phyloP scores from a whole-genome alignment of 2,113 vertebrate species.

The Mormyrus iriodes region DNA sequence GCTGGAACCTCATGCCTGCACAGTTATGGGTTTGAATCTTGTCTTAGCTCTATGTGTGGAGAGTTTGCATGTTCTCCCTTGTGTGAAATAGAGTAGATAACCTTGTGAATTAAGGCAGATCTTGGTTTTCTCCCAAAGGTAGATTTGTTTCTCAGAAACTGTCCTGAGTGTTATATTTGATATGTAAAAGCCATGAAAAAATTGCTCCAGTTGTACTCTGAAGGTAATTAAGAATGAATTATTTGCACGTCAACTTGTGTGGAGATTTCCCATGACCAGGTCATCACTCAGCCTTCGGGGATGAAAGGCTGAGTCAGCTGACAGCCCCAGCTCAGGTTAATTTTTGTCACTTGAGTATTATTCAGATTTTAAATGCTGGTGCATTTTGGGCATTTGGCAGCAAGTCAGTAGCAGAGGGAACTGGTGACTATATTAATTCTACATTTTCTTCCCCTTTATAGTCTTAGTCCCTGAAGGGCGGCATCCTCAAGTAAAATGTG shows the following conservation, averaged over 20 bases:
- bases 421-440: neutral
- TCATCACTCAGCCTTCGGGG: too few species aligned
- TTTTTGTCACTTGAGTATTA: neutral
- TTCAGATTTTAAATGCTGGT: neutral
- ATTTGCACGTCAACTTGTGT: neutral
- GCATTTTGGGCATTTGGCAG: neutral
- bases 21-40: neutral
- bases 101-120: neutral
- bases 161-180: neutral
- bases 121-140: neutral
- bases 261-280: neutral
- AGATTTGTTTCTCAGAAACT: neutral
- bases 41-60: neutral
- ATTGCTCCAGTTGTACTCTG: neutral
- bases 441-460: neutral
- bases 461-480: neutral
- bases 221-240: neutral
- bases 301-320: neutral
- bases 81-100: neutral
- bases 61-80: neutral
- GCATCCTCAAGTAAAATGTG: neutral
- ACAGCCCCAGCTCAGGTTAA: neutral
- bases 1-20: neutral
- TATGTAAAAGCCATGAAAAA: neutral
- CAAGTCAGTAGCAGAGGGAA: neutral